Percentiles rank a stretch among this genome's conserved stretches.
phyloP scores from a whole-genome alignment of 2,888 invertebrate species.

The Sycophila texana region DNA sequence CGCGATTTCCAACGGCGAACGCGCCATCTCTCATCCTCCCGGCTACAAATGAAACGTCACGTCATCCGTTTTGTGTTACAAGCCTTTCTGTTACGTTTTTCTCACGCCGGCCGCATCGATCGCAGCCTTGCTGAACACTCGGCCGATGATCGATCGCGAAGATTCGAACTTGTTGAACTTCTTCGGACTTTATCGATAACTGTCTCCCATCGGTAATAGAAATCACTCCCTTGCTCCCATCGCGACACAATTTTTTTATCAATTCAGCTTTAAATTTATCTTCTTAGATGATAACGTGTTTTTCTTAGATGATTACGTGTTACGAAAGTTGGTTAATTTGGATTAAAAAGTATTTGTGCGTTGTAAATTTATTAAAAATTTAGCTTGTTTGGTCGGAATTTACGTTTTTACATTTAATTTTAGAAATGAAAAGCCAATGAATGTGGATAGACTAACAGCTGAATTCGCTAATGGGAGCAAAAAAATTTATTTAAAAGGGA shows the following conservation, averaged over 20 bases:
- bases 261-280: too few relatives aligned
- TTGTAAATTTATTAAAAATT: too few relatives aligned
- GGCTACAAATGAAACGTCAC: slow-evolving; percentile 48
- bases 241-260: too few relatives aligned
- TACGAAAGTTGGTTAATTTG: too few relatives aligned
- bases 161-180: slow-evolving; percentile 42
- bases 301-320: too few relatives aligned
- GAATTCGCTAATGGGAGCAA: not conserved
- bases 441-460: not conserved
- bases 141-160: slow-evolving; percentile 45
- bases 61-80: slow-evolving; percentile 18
- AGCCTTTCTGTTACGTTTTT: slow-evolving; percentile 36
- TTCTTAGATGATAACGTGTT: too few relatives aligned
- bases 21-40: slow-evolving; percentile 63
- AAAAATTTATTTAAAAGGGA: not conserved
- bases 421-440: too few relatives aligned
- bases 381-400: too few relatives aligned
- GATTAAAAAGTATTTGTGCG: too few relatives aligned
- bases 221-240: not conserved
- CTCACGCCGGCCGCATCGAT: slow-evolving; percentile 44
- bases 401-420: too few relatives aligned
- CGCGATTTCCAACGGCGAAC: slow-evolving; percentile 60
- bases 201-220: not conserved
- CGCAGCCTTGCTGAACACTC: not conserved
- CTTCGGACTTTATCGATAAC: slow-evolving; percentile 28